Evolutionary conservation across 2,797 vertebrate species (phyloP).

Genomic region (Sebastes itinus): DNA sequence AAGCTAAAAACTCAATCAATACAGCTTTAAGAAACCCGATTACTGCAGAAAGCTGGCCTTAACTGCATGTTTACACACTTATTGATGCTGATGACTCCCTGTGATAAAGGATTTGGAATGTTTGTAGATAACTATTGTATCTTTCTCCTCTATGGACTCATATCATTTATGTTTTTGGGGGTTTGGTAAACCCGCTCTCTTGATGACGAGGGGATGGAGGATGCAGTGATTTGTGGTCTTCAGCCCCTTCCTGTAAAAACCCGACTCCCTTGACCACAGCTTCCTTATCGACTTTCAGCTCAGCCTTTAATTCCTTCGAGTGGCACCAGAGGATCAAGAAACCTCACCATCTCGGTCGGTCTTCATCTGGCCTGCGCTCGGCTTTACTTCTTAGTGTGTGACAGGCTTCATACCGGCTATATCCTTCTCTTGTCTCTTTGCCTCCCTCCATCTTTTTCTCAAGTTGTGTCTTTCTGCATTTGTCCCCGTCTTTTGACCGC

Average conservation of each 20-base stretch:
- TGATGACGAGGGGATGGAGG: neutral
- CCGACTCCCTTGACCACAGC: constrained; percentile 30
- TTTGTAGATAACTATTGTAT: neutral
- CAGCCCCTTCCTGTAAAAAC: constrained; percentile 13
- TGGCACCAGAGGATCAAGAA: constrained; percentile 58
- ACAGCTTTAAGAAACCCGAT: neutral
- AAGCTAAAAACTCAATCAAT: neutral
- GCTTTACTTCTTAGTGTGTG: constrained; percentile 25
- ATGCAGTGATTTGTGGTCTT: constrained; percentile 15
- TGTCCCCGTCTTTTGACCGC: constrained; percentile 19
- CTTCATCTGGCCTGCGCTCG: constrained; percentile 29
- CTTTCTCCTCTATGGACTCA: neutral
- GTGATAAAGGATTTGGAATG: neutral
- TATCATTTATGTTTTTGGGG: neutral
- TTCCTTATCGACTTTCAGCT: constrained; percentile 58
- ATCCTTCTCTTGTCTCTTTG: constrained; percentile 1
- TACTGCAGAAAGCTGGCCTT: neutral
- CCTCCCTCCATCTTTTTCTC: constrained; percentile 6
- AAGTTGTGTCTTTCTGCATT: constrained; percentile 3
- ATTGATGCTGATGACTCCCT: neutral
- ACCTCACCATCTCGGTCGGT: constrained; percentile 39
- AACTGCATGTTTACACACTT: neutral
- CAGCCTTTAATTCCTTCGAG: constrained; percentile 55
- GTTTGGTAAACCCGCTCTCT: neutral
- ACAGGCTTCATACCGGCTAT: constrained; percentile 12